phyloP scores from a whole-genome alignment of 2,888 invertebrate genomes.

The Tenthredo amoena region DNA sequence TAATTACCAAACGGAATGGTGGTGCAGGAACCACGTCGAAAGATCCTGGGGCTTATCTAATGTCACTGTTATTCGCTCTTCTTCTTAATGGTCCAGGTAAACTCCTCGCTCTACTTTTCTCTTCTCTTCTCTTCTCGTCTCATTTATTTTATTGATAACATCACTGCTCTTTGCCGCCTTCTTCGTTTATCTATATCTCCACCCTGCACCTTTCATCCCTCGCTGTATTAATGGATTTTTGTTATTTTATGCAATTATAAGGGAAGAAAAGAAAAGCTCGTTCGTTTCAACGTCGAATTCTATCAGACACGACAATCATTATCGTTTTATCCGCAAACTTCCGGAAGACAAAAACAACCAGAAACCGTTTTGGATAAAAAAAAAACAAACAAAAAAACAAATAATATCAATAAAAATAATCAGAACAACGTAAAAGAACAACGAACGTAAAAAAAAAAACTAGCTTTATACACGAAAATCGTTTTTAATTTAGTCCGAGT shows the following conservation, averaged over 20 bases:
- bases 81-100: neutral
- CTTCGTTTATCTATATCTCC: neutral
- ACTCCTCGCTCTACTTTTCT: neutral
- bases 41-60: conserved; percentile 38
- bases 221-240: conserved; percentile 1
- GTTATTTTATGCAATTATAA: neutral
- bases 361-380: neutral
- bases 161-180: neutral
- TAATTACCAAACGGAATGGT: conserved; percentile 19
- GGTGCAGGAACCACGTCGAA: conserved; percentile 6
- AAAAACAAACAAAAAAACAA: neutral
- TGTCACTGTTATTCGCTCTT: conserved; percentile 16
- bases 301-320: neutral
- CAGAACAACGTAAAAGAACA: neutral
- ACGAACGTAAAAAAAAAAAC: neutral
- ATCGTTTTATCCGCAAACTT: neutral
- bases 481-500: conserved; percentile 43
- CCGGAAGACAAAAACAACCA: neutral
- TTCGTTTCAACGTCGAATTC: neutral
- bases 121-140: neutral
- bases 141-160: conserved; percentile 48
- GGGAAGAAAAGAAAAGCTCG: neutral
- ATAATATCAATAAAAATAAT: neutral
- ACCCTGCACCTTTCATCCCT: neutral
- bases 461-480: conserved; percentile 8